Evolutionary conservation across 2,888 invertebrate species (phyloP), one percentile per base, ranked within the genome.

Genomic region (Crioceris asparagi): DNA sequence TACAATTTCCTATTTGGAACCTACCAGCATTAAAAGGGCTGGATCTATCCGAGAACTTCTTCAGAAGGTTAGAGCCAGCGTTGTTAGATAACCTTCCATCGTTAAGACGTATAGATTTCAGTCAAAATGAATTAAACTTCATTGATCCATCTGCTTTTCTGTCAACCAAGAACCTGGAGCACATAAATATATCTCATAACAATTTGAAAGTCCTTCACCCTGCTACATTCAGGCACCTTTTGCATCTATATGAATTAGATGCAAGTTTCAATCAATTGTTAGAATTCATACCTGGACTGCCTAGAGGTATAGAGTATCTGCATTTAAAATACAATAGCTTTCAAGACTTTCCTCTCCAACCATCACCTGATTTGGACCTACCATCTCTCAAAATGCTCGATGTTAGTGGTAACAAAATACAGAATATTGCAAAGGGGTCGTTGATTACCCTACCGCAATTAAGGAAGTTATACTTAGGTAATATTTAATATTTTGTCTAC

Each of bases 21-120:
- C 66, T 88, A 29, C 87, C 87, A 0, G 79, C 80, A 5, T 65
- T 88, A 3, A 88, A 87, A 68, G 88, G 88, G 1, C 63, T 91
- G 38, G 88, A 90, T 65, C 64, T 90, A 23, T 80, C 86, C 0
- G 70, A 72, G 39, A 90, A 90, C 56, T 77, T 75, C 44, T 79
- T 85, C 49, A 72, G 76, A 41, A 71, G 75, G 14, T 59, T 90
- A 12, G 82, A 83, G 53, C 75, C 81, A 1, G 72, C 77, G 37
- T 62, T 86, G n/a, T 60, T 87, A 23, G 74, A 74, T 7, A 84
- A 85, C 46, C 61, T 86, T 34, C 86, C 85, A 12, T 81, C 79
- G 1, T 60, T 88, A 32, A 66, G 87, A 40, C 74, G 81, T 43
- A 66, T 90, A 10, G 85, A 88, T 65, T 61, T 88, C 14, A 83